Percentiles rank a stretch among this genome's conserved stretches.
phyloP scores from a whole-genome alignment of 1,140 invertebrate species.

The Dysdera silvatica region DNA sequence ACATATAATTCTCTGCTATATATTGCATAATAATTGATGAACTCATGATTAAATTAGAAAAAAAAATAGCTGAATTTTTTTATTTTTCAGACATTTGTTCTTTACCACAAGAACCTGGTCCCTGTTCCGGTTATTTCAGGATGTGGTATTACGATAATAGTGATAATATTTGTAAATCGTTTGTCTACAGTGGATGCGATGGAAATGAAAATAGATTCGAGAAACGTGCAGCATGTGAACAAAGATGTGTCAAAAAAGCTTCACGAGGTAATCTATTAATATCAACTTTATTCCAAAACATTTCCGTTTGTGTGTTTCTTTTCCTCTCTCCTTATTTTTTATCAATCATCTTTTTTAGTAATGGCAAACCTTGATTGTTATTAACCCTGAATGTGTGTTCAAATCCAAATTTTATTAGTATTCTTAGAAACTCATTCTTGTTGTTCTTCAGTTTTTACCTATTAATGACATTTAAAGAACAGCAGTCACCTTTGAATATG shows the following conservation, averaged over 20 bases:
- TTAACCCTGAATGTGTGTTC: background rate
- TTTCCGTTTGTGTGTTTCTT: background rate
- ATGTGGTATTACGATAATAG: constrained; percentile 62
- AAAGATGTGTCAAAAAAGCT: constrained; percentile 11
- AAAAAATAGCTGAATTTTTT: background rate
- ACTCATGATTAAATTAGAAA: background rate
- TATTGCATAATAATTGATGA: background rate
- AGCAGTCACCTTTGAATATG: no score
- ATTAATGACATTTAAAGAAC: no score
- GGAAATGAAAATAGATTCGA: constrained; percentile 78
- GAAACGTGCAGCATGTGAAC: constrained; percentile 56
- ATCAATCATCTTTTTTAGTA: background rate
- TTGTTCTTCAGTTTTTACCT: no score
- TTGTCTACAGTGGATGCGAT: constrained; percentile 73
- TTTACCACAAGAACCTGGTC: constrained; percentile 55
- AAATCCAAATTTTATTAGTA: background rate
- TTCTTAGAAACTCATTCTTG: constrained; percentile 1
- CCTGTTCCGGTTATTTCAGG: constrained; percentile 53
- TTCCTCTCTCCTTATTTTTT: background rate
- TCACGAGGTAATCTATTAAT: background rate
- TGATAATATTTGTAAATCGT: constrained; percentile 53
- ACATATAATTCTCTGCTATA: no score
- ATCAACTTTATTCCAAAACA: background rate
- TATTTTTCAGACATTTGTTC: constrained; percentile 52
- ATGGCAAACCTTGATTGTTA: background rate